phyloP scores from a whole-genome alignment of 1,140 invertebrate species.

The Papilio polytes region DNA sequence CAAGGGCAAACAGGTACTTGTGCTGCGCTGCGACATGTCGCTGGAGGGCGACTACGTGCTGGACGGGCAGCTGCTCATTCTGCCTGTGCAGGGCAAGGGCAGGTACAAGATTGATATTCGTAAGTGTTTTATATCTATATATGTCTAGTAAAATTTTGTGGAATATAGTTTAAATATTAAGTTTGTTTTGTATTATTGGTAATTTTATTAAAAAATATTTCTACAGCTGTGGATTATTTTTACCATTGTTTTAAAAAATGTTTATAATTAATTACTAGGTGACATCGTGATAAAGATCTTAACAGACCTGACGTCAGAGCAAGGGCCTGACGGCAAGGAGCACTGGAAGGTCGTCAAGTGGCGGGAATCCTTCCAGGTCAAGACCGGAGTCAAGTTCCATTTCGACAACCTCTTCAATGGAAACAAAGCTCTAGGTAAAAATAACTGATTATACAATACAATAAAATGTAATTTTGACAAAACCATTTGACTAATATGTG shows the following conservation, averaged over 20 bases:
- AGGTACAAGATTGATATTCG: conserved; percentile 70
- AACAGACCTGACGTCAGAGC: conserved; percentile 53
- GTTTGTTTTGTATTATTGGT: too few relatives aligned
- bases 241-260: not conserved
- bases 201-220: too few relatives aligned
- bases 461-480: too few relatives aligned
- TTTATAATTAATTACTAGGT: conserved; percentile 45
- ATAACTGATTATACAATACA: not conserved
- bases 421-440: conserved; percentile 81
- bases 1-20: conserved; percentile 53
- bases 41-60: conserved; percentile 64
- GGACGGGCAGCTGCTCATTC: conserved; percentile 62
- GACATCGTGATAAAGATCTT: conserved; percentile 63
- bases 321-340: conserved; percentile 65
- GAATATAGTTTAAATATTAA: too few relatives aligned
- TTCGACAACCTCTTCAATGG: conserved; percentile 84
- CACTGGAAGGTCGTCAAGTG: conserved; percentile 73
- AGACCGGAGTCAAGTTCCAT: conserved; percentile 65
- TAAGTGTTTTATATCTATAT: conserved; percentile 50
- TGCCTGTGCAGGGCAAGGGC: conserved; percentile 70
- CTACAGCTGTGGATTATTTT: too few relatives aligned
- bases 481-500: too few relatives aligned
- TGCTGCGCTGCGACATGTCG: conserved; percentile 56
- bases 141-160: too few relatives aligned
- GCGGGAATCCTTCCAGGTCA: conserved; percentile 55